Conservation (phyloP, 2,113 vertebrate genomes). For the Actinemys pallida region DNA sequence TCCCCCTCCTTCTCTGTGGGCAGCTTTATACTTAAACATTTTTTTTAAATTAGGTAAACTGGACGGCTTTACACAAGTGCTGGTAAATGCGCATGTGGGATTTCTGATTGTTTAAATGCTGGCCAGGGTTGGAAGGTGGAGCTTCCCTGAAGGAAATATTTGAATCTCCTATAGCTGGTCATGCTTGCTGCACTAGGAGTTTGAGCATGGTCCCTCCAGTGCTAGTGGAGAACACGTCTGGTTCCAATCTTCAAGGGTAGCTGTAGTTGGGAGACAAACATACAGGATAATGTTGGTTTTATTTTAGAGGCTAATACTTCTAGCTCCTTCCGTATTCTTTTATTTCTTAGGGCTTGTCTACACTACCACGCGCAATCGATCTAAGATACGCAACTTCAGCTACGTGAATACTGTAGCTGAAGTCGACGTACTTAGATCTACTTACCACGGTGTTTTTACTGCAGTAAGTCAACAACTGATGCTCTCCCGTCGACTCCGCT, state of each 20-base stretch:
- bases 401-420: too few relatives aligned
- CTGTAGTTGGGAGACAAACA: background rate
- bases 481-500: too few relatives aligned
- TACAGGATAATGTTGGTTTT: background rate
- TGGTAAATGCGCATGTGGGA: background rate
- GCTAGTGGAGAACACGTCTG: background rate
- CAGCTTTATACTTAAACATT: background rate
- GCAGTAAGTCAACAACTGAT: too few relatives aligned
- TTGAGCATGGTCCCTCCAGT: background rate
- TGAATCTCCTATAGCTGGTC: background rate
- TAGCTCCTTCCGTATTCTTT: background rate
- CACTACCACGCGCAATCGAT: too few relatives aligned
- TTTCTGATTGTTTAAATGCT: conserved; percentile 3
- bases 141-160: background rate
- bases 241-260: background rate
- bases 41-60: conserved; percentile 13
- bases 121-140: background rate
- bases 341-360: background rate
- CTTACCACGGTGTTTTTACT: too few relatives aligned
- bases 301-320: background rate
- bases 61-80: background rate
- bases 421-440: too few relatives aligned
- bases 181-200: background rate
- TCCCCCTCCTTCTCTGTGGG: background rate
- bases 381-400: too few relatives aligned